Percentiles rank a stretch among this genome's conserved stretches.
phyloP scores from a whole-genome alignment of 2,888 invertebrate species.

The Chrysina gloriosa region DNA sequence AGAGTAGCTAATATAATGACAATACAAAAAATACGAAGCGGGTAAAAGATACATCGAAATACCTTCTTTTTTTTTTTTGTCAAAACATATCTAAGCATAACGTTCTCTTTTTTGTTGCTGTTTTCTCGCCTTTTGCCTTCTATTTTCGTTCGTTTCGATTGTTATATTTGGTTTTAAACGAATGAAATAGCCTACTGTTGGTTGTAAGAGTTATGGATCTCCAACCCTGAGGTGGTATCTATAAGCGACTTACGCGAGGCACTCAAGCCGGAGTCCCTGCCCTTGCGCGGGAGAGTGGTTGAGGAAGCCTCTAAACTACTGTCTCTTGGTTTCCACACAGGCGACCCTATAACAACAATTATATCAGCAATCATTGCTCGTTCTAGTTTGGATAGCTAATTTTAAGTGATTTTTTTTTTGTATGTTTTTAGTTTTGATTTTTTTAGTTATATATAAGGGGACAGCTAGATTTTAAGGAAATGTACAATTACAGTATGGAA shows the following conservation, averaged over 20 bases:
- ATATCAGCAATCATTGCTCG: conserved; percentile 33
- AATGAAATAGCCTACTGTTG: conserved; percentile 42
- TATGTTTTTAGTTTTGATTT: conserved; percentile 2
- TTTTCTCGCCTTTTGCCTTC: background rate
- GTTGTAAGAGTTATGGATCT: conserved; percentile 63
- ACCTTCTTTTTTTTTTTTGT: background rate
- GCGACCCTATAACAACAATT: conserved; percentile 85
- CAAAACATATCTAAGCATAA: background rate
- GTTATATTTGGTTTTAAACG: conserved; percentile 5
- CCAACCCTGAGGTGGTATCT: conserved; percentile 66
- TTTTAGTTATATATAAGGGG: background rate
- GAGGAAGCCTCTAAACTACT: conserved; percentile 72
- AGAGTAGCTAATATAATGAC: too few relatives aligned
- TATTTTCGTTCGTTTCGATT: background rate
- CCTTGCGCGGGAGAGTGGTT: conserved; percentile 73
- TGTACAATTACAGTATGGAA: background rate
- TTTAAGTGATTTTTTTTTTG: too few relatives aligned
- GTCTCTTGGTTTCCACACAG: conserved; percentile 98
- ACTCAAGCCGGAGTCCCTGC: conserved; percentile 69
- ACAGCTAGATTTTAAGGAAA: background rate
- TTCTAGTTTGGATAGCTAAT: conserved; percentile 9
- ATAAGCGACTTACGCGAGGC: conserved; percentile 71
- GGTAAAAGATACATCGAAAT: too few relatives aligned
- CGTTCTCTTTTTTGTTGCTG: background rate
- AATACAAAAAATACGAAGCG: too few relatives aligned